A percentile compares a stretch with the other conserved stretches of the same genome.
Conservation (phyloP, 1,140 invertebrate species). For the Rhopalosiphum maidis region DNA sequence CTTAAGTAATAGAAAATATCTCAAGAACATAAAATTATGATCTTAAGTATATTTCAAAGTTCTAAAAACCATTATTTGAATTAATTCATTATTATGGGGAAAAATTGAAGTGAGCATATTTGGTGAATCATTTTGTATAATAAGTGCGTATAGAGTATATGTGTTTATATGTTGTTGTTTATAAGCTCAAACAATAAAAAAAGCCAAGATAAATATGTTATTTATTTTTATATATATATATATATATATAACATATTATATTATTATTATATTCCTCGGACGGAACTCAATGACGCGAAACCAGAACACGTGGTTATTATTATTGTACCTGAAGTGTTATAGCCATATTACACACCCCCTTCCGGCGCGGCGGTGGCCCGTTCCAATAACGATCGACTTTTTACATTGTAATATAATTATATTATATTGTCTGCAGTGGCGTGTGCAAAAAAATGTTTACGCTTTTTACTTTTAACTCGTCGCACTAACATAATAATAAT, state of each 20-base stretch:
- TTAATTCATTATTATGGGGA: no score
- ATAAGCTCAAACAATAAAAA: not conserved
- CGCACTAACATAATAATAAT: not conserved
- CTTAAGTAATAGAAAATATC: no score
- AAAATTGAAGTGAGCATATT: no score
- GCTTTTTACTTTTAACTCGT: not conserved
- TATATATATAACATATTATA: not conserved
- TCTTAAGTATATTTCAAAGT: no score
- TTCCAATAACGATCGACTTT: slow-evolving; percentile 1
- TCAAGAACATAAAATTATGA: no score
- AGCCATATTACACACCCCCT: not conserved
- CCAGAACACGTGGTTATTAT: not conserved
- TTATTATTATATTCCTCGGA: not conserved
- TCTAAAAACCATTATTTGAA: no score
- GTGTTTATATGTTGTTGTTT: not conserved
- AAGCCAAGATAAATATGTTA: not conserved
- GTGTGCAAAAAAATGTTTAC: not conserved
- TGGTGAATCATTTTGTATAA: no score
- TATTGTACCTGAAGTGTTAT: not conserved
- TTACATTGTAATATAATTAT: slow-evolving; percentile 5
- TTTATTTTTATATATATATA: not conserved
- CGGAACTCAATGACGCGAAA: not conserved
- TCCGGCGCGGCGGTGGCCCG: not conserved
- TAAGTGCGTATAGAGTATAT: not conserved
- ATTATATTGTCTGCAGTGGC: not conserved